Conservation (phyloP, 2,888 invertebrate species). For the Hetaerina titia region DNA sequence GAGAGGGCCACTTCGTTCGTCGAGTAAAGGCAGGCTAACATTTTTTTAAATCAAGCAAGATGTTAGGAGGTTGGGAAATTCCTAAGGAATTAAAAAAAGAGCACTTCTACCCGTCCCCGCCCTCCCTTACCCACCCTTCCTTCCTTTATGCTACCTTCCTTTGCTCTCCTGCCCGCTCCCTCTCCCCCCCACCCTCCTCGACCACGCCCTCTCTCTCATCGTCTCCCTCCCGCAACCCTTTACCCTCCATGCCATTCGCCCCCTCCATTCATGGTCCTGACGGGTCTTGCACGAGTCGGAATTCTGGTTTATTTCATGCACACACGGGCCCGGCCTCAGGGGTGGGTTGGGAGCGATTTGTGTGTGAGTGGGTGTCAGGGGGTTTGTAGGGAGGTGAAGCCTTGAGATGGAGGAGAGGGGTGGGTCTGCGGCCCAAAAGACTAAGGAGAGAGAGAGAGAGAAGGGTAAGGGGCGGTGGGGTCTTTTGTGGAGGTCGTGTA, state of each 20-base stretch:
- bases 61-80: too few species aligned
- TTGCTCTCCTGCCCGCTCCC: background rate
- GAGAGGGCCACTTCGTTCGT: too few species aligned
- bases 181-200: background rate
- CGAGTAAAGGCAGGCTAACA: too few species aligned
- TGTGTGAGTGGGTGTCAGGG: too few species aligned
- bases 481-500: background rate
- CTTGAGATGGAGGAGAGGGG: background rate
- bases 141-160: background rate
- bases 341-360: too few species aligned
- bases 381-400: background rate
- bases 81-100: too few species aligned
- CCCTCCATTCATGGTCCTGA: background rate
- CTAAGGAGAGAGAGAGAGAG: background rate
- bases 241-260: background rate
- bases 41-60: too few species aligned
- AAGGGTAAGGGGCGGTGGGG: background rate
- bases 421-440: background rate
- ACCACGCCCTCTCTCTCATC: background rate
- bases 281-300: conserved; percentile 24
- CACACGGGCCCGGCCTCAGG: background rate
- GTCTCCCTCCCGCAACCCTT: background rate
- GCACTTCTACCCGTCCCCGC: too few species aligned
- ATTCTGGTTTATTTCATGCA: conserved; percentile 39
- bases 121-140: too few species aligned